Conservation (phyloP, 2,888 invertebrate species). For the Lepeophtheirus nordmannii region DNA sequence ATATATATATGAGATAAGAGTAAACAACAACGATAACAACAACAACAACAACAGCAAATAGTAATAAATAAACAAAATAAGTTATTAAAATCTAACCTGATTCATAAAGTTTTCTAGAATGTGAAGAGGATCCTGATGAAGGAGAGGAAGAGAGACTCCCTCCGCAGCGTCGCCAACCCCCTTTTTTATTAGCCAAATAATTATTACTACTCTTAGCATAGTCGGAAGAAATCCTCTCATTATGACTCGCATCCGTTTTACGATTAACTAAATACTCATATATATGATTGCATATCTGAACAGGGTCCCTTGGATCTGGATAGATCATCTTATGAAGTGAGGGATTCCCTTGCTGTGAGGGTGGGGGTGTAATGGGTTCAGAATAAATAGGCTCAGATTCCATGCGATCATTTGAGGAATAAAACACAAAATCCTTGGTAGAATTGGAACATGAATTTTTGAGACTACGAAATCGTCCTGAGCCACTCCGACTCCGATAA, state of each 20-base stretch:
- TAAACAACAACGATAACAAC: too few relatives aligned
- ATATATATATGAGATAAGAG: too few relatives aligned
- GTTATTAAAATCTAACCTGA: background rate
- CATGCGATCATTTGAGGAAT: background rate
- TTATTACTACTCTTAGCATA: background rate
- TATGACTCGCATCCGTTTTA: background rate
- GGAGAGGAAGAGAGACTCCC: background rate
- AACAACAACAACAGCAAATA: too few relatives aligned
- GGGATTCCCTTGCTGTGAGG: too few relatives aligned
- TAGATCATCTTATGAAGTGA: background rate
- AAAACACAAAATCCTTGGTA: background rate
- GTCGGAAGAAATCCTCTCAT: background rate
- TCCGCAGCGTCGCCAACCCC: background rate
- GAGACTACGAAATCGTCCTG: constrained; percentile 5
- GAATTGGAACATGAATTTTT: background rate
- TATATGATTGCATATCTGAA: constrained; percentile 1
- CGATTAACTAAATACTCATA: constrained; percentile 14
- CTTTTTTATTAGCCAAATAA: background rate
- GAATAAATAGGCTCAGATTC: background rate
- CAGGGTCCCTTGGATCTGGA: constrained; percentile 1
- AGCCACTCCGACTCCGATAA: background rate
- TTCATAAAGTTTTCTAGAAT: background rate
- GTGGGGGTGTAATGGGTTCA: background rate
- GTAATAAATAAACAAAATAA: too few relatives aligned
- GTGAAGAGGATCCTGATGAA: background rate